Base-by-base conservation (phyloP, 2,888 invertebrate species). In the Sminthurinus aureus region DNA sequence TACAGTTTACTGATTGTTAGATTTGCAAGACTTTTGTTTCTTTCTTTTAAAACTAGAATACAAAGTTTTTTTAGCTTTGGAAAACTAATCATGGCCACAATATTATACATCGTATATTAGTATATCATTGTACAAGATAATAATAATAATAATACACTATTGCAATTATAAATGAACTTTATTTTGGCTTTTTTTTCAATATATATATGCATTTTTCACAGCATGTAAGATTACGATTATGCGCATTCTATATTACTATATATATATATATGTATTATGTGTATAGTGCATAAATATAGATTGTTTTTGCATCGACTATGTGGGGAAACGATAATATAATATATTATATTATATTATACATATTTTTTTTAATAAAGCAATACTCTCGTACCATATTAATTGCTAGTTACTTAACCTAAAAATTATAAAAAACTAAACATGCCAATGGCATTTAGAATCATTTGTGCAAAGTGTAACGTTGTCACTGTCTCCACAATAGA, bases 391-490 rank as follows among this genome's bases (percentile, higher is more conserved):
- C 67, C 67, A 20, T 67, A 18, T 64, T 38, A 38, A 38, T 38
- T 38, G 6, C 6, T 38, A n/a, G 20, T 67, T 20, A 67, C 67
- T 20, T 20, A 38, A 22, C 18, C 75, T 75, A 20, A 75, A 20
- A 12, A 50, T 24, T 75, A 24, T n/a, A 51, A 74, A 75, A 50
- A 75, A 51, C 51, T 26, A 74, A 74, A 8, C 9, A 75, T 75
- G 75, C 75, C 75, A n/a, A 75, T 18, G n/a, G 75, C 75, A 75
- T 75, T 75, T 75, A 52, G 51, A 26, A 75, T 75, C 75, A 75
- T 75, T 75, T 51, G 75, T 50, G 6, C 38, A 75, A 75, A 75
- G 75, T 75, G 50, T 51, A 50, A 75, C 52, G 50, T 38, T 50
- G n/a, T 71, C 71, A 71, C 24, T 71, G 1, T 38, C 71, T 26